A percentile compares a stretch with the other conserved stretches of the same genome.
Conservation (phyloP, 2,113 vertebrate genomes). For the Crotalus viridis region DNA sequence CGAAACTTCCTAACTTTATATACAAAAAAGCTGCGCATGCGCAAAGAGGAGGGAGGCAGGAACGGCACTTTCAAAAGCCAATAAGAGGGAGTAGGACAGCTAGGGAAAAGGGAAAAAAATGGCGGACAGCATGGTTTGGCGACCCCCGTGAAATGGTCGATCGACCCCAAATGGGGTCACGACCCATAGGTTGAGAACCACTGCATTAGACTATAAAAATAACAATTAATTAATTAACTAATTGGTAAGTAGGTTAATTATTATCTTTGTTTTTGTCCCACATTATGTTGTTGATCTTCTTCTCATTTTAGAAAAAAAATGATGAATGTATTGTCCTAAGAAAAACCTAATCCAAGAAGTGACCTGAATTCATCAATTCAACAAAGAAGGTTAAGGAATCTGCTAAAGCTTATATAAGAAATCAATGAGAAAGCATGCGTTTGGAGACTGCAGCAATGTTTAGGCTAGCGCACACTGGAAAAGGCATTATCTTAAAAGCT, state of each 20-base stretch:
- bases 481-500: neutral
- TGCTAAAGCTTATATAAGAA: neutral
- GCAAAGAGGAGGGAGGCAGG: too few relatives aligned
- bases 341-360: neutral
- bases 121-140: too few relatives aligned
- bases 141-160: too few relatives aligned
- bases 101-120: too few relatives aligned
- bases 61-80: too few relatives aligned
- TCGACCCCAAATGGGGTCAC: too few relatives aligned
- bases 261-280: neutral
- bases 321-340: neutral
- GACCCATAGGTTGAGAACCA: too few relatives aligned
- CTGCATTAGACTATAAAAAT: neutral
- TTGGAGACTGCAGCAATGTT: neutral
- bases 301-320: neutral
- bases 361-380: neutral
- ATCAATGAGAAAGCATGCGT: neutral
- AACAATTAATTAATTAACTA: neutral
- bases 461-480: neutral
- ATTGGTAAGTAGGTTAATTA: neutral
- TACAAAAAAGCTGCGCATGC: too few relatives aligned
- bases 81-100: too few relatives aligned
- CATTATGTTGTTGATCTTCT: neutral
- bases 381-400: neutral
- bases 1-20: too few relatives aligned